A percentile compares a stretch with the other conserved stretches of the same genome.
These are phyloP conservation scores for Nomada flava DNA, from an alignment of 2,888 invertebrate genomes.

Conservation along the genomic window DNA sequence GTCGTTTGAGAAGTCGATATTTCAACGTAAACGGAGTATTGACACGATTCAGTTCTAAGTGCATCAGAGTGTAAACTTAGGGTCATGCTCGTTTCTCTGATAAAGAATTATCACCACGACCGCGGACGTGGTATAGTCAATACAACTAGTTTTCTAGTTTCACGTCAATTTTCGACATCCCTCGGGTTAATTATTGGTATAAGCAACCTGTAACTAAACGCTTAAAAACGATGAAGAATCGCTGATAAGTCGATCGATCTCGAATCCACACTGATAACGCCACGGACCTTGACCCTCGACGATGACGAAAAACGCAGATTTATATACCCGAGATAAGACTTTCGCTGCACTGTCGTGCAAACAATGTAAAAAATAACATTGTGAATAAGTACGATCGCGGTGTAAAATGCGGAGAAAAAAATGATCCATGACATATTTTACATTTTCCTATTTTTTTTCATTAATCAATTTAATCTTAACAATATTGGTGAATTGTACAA, in stretches of 20 bases:
- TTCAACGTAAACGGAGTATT: not conserved
- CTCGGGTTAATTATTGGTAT: not conserved
- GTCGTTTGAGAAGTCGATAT: not conserved
- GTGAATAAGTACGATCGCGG: too few relatives aligned
- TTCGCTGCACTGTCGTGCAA: not conserved
- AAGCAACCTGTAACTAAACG: not conserved
- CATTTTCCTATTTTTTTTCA: too few relatives aligned
- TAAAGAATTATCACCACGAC: slow-evolving; percentile 40
- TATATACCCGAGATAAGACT: slow-evolving; percentile 40
- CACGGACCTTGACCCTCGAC: slow-evolving; percentile 52
- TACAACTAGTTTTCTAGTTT: too few relatives aligned
- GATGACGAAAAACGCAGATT: not conserved
- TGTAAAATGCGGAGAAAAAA: too few relatives aligned
- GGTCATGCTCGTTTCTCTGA: slow-evolving; percentile 49
- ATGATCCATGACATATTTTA: too few relatives aligned
- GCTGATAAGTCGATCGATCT: slow-evolving; percentile 46
- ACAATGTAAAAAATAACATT: too few relatives aligned
- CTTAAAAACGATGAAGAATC: slow-evolving; percentile 32
- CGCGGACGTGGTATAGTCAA: not conserved
- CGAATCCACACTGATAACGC: slow-evolving; percentile 32
- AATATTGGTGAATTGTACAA: too few relatives aligned
- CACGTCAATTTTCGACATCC: not conserved
- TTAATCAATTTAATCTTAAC: too few relatives aligned
- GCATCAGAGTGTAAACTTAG: slow-evolving; percentile 34
- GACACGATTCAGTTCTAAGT: slow-evolving; percentile 1